phyloP scores from a whole-genome alignment of 2,113 vertebrate species.

The Proteles cristata region DNA sequence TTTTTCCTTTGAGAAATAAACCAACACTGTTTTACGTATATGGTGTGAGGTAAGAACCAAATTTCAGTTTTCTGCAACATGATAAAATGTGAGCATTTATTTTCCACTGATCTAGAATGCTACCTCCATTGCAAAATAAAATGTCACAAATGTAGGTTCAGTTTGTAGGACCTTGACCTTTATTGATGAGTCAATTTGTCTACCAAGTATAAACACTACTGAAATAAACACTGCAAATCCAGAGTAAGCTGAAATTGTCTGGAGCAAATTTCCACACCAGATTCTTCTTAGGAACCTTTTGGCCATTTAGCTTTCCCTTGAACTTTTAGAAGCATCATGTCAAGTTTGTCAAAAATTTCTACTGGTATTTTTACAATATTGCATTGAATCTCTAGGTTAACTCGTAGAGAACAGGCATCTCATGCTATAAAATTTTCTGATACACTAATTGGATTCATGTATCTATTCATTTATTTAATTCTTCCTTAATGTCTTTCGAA shows the following conservation, averaged over 20 bases:
- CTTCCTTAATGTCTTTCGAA: slow-evolving; percentile 3
- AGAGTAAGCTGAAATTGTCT: not conserved
- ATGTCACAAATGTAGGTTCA: not conserved
- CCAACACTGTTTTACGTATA: not conserved
- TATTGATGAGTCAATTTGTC: not conserved
- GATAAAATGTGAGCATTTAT: not conserved
- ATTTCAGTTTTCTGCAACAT: not conserved
- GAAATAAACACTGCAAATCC: not conserved
- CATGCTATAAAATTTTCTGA: not conserved
- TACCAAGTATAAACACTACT: not conserved
- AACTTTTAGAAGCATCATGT: not conserved
- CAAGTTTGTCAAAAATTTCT: slow-evolving; percentile 1
- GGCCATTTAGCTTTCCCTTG: not conserved
- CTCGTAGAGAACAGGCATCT: not conserved
- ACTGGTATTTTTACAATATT: not conserved
- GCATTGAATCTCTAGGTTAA: not conserved
- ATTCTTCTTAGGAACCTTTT: not conserved
- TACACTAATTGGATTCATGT: not conserved
- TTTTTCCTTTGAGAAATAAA: slow-evolving; percentile 41
- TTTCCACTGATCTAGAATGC: not conserved
- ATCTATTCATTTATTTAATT: not conserved
- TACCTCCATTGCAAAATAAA: not conserved
- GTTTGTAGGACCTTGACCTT: not conserved
- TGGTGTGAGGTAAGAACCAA: not conserved
- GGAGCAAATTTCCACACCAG: not conserved